Evolutionary conservation across 2,797 vertebrate genomes (phyloP).

Genomic region (Catharus ustulatus): DNA sequence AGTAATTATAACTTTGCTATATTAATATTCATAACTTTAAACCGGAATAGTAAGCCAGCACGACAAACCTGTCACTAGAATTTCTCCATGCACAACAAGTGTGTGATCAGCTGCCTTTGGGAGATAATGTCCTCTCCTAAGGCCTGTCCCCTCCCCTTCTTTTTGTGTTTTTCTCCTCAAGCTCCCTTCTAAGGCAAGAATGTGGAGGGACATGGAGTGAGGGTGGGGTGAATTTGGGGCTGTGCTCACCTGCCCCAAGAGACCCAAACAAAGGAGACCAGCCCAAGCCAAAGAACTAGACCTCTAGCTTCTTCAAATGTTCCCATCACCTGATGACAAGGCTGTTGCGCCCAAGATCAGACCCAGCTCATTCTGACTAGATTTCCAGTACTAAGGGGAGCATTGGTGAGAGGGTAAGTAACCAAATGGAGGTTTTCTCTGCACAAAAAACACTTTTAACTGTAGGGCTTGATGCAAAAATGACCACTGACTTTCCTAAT

Average conservation of each 20-base stretch:
- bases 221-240: not conserved
- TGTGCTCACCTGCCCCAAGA: not conserved
- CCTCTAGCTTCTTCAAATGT: not conserved
- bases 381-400: not conserved
- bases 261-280: not conserved
- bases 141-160: not conserved
- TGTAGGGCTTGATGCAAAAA: not conserved
- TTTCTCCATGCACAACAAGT: slow-evolving; percentile 61
- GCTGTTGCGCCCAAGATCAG: not conserved
- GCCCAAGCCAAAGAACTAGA: not conserved
- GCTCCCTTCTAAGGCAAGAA: not conserved
- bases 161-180: not conserved
- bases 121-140: slow-evolving; percentile 33
- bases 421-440: not conserved
- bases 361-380: not conserved
- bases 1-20: slow-evolving; percentile 78
- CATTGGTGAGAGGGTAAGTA: not conserved
- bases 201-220: not conserved
- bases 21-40: slow-evolving; percentile 82
- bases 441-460: not conserved
- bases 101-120: slow-evolving; percentile 41
- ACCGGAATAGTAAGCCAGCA: slow-evolving; percentile 74
- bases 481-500: not conserved
- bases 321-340: not conserved
- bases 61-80: slow-evolving; percentile 70